Conservation (phyloP, 2,797 vertebrate genomes). For the Danio kyathit region DNA sequence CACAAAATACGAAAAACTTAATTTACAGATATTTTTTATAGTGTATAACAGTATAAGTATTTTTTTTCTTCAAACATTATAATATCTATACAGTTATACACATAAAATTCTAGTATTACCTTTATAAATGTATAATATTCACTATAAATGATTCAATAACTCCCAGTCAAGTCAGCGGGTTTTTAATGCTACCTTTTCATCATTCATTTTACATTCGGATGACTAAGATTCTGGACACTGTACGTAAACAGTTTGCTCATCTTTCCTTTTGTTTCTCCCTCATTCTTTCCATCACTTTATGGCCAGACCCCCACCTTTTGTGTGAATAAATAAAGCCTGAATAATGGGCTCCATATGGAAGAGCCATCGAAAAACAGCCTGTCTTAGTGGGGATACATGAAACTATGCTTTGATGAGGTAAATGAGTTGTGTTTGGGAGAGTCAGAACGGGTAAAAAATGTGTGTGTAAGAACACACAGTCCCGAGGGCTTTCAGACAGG, state of each 20-base stretch:
- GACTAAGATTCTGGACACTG: slow-evolving; percentile 38
- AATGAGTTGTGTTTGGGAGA: slow-evolving; percentile 34
- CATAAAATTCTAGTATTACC: neutral
- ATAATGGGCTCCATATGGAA: slow-evolving; percentile 76
- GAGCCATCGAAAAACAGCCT: slow-evolving; percentile 53
- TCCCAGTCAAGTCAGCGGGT: neutral
- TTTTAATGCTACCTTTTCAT: neutral
- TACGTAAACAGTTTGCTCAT: slow-evolving; percentile 67
- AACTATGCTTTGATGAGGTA: slow-evolving; percentile 49
- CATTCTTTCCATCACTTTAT: slow-evolving; percentile 7
- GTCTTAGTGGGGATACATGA: slow-evolving; percentile 1
- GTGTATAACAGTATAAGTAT: too few relatives aligned
- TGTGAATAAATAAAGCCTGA: slow-evolving; percentile 69
- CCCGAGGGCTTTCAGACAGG: slow-evolving; percentile 56
- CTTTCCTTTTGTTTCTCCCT: slow-evolving; percentile 25
- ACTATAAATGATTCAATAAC: neutral
- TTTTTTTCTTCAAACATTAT: neutral
- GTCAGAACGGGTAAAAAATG: slow-evolving; percentile 25
- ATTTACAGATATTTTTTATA: too few relatives aligned
- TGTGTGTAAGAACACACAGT: neutral
- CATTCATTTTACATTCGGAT: neutral
- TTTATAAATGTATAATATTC: neutral
- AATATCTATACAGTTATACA: neutral
- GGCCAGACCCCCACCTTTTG: slow-evolving; percentile 69
- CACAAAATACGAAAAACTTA: too few relatives aligned